These are phyloP conservation scores for Meteorus colon DNA, from an alignment of 2,888 invertebrate species.

Conservation along the genomic window DNA sequence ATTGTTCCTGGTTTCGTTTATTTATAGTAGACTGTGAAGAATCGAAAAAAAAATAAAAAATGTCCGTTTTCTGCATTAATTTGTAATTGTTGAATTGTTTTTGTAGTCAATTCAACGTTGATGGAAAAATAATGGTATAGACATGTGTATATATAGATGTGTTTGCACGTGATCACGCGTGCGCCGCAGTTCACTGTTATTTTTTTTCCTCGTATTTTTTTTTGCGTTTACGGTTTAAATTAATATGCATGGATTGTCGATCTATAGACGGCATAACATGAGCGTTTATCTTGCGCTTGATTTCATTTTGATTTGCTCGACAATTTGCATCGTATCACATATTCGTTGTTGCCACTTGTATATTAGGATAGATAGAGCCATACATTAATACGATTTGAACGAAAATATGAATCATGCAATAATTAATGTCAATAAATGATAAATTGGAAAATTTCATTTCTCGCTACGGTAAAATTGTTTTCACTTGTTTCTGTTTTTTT, in stretches of 20 bases:
- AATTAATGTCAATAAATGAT: conserved; percentile 16
- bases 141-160: conserved; percentile 40
- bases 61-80: conserved; percentile 59
- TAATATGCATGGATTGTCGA: conserved; percentile 71
- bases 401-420: conserved; percentile 7
- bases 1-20: neutral
- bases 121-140: conserved; percentile 70
- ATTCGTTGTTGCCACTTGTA: conserved; percentile 12
- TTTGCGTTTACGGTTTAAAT: conserved; percentile 66
- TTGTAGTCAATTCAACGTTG: conserved; percentile 62
- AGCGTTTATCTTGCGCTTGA: conserved; percentile 72
- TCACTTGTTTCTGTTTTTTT: neutral
- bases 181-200: conserved; percentile 41
- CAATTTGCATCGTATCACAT: conserved; percentile 61
- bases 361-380: neutral
- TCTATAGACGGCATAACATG: conserved; percentile 51
- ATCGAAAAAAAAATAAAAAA: neutral
- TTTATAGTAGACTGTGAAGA: neutral
- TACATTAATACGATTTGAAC: no score
- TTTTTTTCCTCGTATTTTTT: neutral
- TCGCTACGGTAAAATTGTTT: neutral
- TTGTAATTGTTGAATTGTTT: conserved; percentile 67
- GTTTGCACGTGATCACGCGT: conserved; percentile 38
- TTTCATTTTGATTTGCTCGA: conserved; percentile 72
- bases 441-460: conserved; percentile 22